phyloP scores from a whole-genome alignment of 2,797 vertebrate genomes.

The Apodemus agrarius region DNA sequence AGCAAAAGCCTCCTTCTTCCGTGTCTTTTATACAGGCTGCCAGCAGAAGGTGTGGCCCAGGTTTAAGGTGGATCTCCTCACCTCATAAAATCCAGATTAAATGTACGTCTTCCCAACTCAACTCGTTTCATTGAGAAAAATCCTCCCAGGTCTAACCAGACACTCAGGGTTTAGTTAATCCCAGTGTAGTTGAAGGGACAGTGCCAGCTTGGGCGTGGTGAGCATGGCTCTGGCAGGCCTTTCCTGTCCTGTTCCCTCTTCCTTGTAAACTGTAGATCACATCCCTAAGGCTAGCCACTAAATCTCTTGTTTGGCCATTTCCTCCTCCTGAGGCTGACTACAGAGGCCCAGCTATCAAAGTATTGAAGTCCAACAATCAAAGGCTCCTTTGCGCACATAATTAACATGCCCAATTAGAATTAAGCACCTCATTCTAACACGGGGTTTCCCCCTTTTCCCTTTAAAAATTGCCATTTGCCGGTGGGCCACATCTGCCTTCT shows the following conservation, averaged over 20 bases:
- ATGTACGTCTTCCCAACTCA: background rate
- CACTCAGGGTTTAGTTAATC: background rate
- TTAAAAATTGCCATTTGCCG: background rate
- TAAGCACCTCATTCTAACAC: background rate
- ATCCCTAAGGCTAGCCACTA: background rate
- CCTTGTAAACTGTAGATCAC: background rate
- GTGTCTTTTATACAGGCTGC: background rate
- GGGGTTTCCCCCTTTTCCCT: background rate
- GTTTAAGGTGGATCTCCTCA: background rate
- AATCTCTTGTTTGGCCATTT: background rate
- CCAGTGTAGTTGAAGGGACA: background rate
- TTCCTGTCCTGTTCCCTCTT: background rate
- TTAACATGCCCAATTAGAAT: background rate
- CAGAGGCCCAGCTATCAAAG: background rate
- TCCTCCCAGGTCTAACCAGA: background rate
- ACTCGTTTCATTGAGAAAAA: background rate
- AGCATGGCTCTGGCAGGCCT: background rate
- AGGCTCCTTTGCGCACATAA: background rate
- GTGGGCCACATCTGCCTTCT: background rate
- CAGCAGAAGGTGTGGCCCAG: background rate
- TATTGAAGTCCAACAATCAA: background rate
- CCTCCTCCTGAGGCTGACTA: background rate
- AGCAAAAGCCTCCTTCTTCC: background rate
- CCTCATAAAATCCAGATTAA: background rate
- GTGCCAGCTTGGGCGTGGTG: background rate